Conservation (phyloP, 2,113 vertebrate genomes). For the Scytalopus superciliaris region DNA sequence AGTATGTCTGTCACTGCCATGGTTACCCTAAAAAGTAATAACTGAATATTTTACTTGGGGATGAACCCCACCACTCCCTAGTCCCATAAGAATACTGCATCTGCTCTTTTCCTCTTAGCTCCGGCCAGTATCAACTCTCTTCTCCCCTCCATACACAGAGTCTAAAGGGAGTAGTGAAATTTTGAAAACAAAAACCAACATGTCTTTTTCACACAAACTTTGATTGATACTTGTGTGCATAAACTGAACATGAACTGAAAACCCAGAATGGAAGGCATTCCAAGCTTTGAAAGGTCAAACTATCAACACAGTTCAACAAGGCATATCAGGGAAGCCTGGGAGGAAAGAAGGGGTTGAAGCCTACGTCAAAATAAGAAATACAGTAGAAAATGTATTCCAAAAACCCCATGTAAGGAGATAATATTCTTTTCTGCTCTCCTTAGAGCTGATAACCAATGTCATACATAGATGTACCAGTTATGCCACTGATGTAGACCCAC, state of each 20-base stretch:
- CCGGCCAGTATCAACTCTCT: neutral
- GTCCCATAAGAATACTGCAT: neutral
- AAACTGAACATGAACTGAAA: neutral
- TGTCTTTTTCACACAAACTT: neutral
- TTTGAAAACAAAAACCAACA: neutral
- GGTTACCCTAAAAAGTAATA: neutral
- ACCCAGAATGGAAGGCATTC: neutral
- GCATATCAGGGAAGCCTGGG: neutral
- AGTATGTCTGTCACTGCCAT: neutral
- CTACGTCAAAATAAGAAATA: neutral
- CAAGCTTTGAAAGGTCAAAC: neutral
- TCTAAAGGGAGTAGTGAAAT: neutral
- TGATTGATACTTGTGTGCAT: neutral
- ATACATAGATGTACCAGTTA: neutral
- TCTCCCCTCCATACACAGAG: neutral
- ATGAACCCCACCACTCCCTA: neutral
- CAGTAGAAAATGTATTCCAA: neutral
- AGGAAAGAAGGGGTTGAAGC: neutral
- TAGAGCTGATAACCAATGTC: neutral
- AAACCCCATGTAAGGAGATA: neutral
- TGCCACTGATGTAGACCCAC: neutral
- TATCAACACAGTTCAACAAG: neutral
- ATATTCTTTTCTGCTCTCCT: neutral
- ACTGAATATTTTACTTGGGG: neutral
- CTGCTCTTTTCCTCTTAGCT: neutral